Evolutionary conservation across 35 echinoderm and acorn worm species (phyloP).

Genomic region (Holothuria glaberrima): DNA sequence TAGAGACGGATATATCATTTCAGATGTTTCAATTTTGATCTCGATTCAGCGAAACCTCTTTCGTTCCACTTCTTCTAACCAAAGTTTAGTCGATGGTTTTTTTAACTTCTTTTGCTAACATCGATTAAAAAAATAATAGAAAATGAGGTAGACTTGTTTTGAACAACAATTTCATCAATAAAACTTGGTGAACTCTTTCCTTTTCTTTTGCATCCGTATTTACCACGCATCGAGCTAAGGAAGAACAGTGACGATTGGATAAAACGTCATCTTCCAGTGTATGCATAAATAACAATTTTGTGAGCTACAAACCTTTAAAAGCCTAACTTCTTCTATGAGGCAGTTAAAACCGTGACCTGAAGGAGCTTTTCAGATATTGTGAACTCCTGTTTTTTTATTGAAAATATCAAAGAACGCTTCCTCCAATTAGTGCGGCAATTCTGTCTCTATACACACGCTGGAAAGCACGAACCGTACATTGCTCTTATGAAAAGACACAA

Average conservation of each 20-base stretch:
- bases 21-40: constrained; percentile 25
- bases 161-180: constrained; percentile 65
- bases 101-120: constrained; percentile 38
- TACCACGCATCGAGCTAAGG: constrained; percentile 51
- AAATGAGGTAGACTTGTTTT: constrained; percentile 65
- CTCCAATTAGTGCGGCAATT: too few species aligned
- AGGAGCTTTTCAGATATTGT: too few species aligned
- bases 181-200: constrained; percentile 55
- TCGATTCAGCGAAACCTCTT: constrained; percentile 33
- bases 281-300: too few species aligned
- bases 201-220: constrained; percentile 51
- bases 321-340: too few species aligned
- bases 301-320: too few species aligned
- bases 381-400: too few species aligned
- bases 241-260: not conserved
- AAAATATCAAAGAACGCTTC: too few species aligned
- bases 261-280: too few species aligned
- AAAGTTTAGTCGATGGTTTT: constrained; percentile 50
- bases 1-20: constrained; percentile 53
- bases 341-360: too few species aligned
- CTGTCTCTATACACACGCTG: too few species aligned
- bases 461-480: constrained; percentile 41
- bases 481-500: constrained; percentile 57
- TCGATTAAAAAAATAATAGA: constrained; percentile 54
- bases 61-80: constrained; percentile 36